These are phyloP conservation scores for Deilephila porcellus DNA, from an alignment of 2,888 invertebrate genomes.

Conservation along the genomic window DNA sequence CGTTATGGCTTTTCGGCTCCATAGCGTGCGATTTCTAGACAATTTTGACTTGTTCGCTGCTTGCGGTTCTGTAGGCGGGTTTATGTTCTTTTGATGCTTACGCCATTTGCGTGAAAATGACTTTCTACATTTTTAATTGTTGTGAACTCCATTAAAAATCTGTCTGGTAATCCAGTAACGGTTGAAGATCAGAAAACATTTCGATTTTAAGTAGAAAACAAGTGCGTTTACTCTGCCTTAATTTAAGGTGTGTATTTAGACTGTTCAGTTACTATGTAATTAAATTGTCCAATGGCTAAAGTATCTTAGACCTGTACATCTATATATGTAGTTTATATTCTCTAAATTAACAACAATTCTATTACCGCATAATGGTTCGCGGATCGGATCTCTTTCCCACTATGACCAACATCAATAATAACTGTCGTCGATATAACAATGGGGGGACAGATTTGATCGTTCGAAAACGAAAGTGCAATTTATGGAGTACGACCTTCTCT, in stretches of 20 bases:
- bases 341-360: background rate
- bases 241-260: no score
- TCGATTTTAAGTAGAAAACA: no score
- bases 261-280: no score
- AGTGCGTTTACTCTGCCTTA: no score
- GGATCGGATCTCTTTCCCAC: constrained; percentile 17
- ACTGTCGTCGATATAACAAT: constrained; percentile 41
- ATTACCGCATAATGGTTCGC: background rate
- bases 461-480: constrained; percentile 51
- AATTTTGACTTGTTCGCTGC: background rate
- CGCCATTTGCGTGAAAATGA: background rate
- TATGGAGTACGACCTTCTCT: constrained; percentile 39
- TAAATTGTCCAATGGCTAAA: no score
- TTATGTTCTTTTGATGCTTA: background rate
- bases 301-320: background rate
- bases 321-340: background rate
- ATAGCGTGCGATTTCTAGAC: background rate
- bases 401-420: constrained; percentile 39
- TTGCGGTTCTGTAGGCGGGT: background rate
- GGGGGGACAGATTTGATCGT: constrained; percentile 37
- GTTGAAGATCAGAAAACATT: no score
- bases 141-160: no score
- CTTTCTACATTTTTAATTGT: background rate
- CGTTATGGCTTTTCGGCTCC: constrained; percentile 4
- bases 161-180: no score